Percentiles rank a stretch among this genome's conserved stretches.
phyloP scores from a whole-genome alignment of 2,888 invertebrate species.

The Drosophila stalkeri region DNA sequence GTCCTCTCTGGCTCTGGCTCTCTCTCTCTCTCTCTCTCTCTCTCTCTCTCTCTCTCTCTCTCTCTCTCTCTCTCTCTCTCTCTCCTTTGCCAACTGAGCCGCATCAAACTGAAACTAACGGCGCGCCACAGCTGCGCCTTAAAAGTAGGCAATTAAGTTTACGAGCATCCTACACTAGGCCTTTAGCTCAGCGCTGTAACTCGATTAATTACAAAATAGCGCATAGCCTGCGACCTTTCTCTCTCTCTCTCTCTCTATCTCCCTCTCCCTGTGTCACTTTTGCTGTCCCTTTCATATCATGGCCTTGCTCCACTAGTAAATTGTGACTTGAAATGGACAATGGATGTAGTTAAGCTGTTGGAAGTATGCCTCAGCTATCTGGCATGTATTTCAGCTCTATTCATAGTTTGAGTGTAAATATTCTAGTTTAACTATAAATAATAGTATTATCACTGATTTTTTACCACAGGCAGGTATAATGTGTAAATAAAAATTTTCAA shows the following conservation, averaged over 20 bases:
- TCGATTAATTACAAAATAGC: slow-evolving; percentile 66
- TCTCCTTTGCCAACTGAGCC: slow-evolving; percentile 23
- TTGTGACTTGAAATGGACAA: slow-evolving; percentile 17
- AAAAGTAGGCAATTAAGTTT: slow-evolving; percentile 73
- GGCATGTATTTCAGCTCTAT: not conserved
- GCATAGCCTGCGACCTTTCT: slow-evolving; percentile 19
- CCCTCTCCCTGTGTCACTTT: not conserved
- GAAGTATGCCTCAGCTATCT: not conserved
- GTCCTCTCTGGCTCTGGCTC: not conserved
- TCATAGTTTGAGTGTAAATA: slow-evolving; percentile 5
- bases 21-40: not conserved
- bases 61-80: not conserved
- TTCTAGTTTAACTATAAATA: not conserved
- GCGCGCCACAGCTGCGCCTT: slow-evolving; percentile 65
- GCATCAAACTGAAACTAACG: slow-evolving; percentile 59
- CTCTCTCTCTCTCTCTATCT: not conserved
- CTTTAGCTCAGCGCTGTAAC: slow-evolving; percentile 34
- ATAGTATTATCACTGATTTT: not conserved
- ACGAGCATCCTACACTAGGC: slow-evolving; percentile 61
- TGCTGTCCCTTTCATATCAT: slow-evolving; percentile 16
- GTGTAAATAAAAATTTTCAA: no score
- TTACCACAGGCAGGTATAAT: not conserved
- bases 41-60: not conserved
- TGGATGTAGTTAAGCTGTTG: slow-evolving; percentile 10
- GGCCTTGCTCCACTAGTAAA: slow-evolving; percentile 21